Percentiles rank a stretch among this genome's conserved stretches.
phyloP scores from a whole-genome alignment of 2,888 invertebrate species.

The Drosophila kuntzei region DNA sequence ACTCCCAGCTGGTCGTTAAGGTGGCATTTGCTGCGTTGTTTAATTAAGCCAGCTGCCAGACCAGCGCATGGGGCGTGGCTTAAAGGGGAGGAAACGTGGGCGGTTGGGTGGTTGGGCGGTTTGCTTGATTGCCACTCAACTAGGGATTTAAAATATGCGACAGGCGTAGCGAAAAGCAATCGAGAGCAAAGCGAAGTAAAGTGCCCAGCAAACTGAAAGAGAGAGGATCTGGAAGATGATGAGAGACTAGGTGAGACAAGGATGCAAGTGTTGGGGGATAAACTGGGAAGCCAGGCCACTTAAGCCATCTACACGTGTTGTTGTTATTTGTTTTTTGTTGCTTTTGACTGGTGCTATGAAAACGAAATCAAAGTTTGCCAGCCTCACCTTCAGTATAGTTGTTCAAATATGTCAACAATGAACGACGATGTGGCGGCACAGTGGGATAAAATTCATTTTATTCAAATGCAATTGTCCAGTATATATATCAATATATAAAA shows the following conservation, averaged over 20 bases:
- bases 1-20: conserved; percentile 63
- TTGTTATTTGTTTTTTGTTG: conserved; percentile 29
- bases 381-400: conserved; percentile 64
- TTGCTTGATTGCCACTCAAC: conserved; percentile 77
- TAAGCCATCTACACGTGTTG: conserved; percentile 70
- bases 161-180: conserved; percentile 76
- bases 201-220: not conserved
- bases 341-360: conserved; percentile 14
- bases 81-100: conserved; percentile 9
- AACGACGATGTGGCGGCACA: conserved; percentile 27
- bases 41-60: conserved; percentile 68
- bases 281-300: conserved; percentile 62
- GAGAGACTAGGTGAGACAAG: conserved; percentile 6
- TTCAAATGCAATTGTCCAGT: not conserved
- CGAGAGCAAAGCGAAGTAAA: conserved; percentile 51
- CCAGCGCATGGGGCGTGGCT: not conserved
- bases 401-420: conserved; percentile 77
- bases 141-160: conserved; percentile 79
- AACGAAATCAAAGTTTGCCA: conserved; percentile 73
- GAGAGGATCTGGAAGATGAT: not conserved
- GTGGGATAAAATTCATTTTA: not conserved
- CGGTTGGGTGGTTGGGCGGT: conserved; percentile 19
- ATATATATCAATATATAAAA: no score
- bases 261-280: conserved; percentile 33
- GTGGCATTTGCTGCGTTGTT: conserved; percentile 68